Percentiles rank a stretch among this genome's conserved stretches.
These are phyloP conservation scores for Petrocephalus schoutedeni DNA, from an alignment of 2,797 vertebrate genomes.

Conservation along the genomic window DNA sequence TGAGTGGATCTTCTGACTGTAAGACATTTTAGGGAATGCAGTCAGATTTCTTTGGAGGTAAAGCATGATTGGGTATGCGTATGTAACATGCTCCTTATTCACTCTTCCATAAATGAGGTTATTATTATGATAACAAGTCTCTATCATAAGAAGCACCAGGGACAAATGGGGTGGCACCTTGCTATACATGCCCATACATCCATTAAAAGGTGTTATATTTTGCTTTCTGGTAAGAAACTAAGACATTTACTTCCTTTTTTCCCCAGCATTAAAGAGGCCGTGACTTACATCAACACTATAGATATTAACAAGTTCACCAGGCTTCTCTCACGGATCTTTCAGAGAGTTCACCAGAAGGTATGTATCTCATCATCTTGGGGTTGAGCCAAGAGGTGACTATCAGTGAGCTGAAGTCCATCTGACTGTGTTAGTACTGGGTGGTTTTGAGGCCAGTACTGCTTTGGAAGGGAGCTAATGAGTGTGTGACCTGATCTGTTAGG, in stretches of 20 bases:
- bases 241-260: background rate
- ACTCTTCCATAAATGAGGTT: background rate
- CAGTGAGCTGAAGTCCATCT: background rate
- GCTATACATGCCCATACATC: background rate
- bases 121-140: background rate
- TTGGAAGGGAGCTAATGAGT: background rate
- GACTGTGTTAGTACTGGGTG: background rate
- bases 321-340: constrained; percentile 81
- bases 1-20: background rate
- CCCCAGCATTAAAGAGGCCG: constrained; percentile 83
- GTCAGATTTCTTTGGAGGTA: background rate
- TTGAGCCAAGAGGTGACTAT: background rate
- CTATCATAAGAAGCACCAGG: background rate
- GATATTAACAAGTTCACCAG: constrained; percentile 80
- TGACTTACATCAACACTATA: constrained; percentile 75
- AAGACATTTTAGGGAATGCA: background rate
- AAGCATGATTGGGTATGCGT: background rate
- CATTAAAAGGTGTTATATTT: background rate
- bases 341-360: constrained; percentile 93
- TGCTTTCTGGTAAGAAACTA: background rate
- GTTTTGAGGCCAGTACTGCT: background rate
- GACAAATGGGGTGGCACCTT: background rate
- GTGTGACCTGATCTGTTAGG: constrained; percentile 47
- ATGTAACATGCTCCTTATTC: background rate
- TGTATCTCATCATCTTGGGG: background rate